Conservation (phyloP, 2,888 invertebrate genomes). For the Autographa gamma region DNA sequence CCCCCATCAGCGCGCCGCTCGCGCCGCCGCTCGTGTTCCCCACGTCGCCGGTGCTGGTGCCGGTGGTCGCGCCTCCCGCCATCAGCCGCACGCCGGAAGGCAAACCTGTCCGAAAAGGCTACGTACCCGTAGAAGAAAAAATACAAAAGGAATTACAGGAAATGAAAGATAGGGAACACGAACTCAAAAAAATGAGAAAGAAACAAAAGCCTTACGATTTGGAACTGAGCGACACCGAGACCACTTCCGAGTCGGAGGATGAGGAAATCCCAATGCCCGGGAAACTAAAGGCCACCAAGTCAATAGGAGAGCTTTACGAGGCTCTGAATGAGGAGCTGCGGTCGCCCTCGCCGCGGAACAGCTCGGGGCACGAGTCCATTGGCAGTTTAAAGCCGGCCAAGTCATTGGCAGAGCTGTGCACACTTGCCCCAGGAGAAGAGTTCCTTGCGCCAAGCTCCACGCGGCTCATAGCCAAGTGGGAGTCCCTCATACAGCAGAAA, state of each 20-base stretch:
- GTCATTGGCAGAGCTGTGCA: slow-evolving; percentile 91
- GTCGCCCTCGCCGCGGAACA: slow-evolving; percentile 84
- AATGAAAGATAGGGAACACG: slow-evolving; percentile 94
- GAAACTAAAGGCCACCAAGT: slow-evolving; percentile 90
- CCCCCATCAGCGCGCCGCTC: slow-evolving; percentile 63
- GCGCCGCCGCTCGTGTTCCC: slow-evolving; percentile 76
- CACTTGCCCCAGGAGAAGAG: slow-evolving; percentile 90
- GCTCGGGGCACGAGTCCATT: slow-evolving; percentile 82
- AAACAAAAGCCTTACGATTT: slow-evolving; percentile 90
- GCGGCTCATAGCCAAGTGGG: slow-evolving; percentile 94
- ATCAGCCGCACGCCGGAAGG: slow-evolving; percentile 89
- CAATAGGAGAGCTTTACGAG: slow-evolving; percentile 91
- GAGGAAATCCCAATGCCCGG: slow-evolving; percentile 90
- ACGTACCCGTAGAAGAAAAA: slow-evolving; percentile 95
- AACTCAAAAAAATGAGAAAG: slow-evolving; percentile 92
- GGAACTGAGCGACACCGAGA: slow-evolving; percentile 90
- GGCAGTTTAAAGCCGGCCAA: slow-evolving; percentile 90
- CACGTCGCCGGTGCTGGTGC: slow-evolving; percentile 71
- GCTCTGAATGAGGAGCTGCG: slow-evolving; percentile 84
- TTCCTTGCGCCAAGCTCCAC: slow-evolving; percentile 91
- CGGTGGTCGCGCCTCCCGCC: slow-evolving; percentile 75
- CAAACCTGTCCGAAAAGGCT: slow-evolving; percentile 92
- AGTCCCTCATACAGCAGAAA: slow-evolving; percentile 92
- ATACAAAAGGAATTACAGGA: slow-evolving; percentile 96
- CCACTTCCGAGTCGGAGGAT: slow-evolving; percentile 88